Evolutionary conservation across 2,113 vertebrate species (phyloP).

Genomic region (Anoura caudifer): DNA sequence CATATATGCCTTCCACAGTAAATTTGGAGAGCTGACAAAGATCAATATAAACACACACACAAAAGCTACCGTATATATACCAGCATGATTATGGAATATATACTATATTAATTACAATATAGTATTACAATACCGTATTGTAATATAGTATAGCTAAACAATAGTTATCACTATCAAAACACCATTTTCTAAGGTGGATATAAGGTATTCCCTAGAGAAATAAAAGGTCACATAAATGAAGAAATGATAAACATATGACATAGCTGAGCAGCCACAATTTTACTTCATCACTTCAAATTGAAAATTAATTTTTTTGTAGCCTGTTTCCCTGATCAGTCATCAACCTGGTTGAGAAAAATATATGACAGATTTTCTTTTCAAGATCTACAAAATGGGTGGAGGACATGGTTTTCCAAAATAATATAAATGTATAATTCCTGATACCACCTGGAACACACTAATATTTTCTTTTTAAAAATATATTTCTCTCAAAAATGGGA

Average conservation of each 20-base stretch:
- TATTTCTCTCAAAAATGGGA: background rate
- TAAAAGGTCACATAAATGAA: background rate
- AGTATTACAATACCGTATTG: too few relatives aligned
- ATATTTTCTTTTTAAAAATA: background rate
- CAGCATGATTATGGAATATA: background rate
- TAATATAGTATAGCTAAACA: too few relatives aligned
- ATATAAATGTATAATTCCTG: background rate
- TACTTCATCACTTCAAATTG: background rate
- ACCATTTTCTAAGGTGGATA: background rate
- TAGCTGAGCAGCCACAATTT: background rate
- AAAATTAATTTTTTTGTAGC: background rate
- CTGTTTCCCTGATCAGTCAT: background rate
- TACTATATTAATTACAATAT: background rate
- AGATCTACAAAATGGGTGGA: background rate
- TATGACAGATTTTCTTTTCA: background rate
- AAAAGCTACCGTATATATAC: background rate
- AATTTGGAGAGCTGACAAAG: background rate
- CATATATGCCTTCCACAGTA: background rate
- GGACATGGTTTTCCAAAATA: background rate
- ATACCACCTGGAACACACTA: background rate
- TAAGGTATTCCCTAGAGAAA: background rate
- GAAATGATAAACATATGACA: background rate
- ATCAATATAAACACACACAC: background rate
- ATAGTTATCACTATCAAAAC: background rate
- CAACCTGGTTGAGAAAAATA: background rate